A percentile compares a stretch with the other conserved stretches of the same genome.
Conservation (phyloP, 23 tunicate species). For the Clavelina lepadiformis region DNA sequence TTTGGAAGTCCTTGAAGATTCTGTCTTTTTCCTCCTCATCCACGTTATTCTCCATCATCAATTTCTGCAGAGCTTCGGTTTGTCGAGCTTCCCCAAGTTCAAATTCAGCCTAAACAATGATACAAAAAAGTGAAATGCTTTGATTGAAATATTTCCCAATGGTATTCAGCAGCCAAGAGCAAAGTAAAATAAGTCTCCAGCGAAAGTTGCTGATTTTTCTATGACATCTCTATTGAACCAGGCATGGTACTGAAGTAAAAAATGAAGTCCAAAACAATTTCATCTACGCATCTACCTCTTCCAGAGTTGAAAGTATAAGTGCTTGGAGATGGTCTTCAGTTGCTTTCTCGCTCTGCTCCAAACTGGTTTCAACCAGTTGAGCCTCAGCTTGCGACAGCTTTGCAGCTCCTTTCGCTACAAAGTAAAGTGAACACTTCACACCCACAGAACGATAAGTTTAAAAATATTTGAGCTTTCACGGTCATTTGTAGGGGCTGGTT, state of each 20-base stretch:
- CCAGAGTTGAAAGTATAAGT: conserved; percentile 42
- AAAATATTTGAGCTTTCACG: too few species aligned
- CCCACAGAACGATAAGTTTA: background rate
- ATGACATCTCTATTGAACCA: too few species aligned
- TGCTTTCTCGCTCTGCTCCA: conserved; percentile 22
- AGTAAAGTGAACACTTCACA: background rate
- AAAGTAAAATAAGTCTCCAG: background rate
- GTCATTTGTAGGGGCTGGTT: too few species aligned
- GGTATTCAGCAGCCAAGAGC: too few species aligned
- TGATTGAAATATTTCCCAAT: background rate
- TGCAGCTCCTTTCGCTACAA: conserved; percentile 10
- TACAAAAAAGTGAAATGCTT: background rate
- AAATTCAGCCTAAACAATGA: conserved; percentile 48
- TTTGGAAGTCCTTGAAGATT: conserved; percentile 51
- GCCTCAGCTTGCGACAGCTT: conserved; percentile 29
- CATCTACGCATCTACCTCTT: conserved; percentile 41
- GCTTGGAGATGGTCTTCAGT: conserved; percentile 37
- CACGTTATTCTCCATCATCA: conserved; percentile 36
- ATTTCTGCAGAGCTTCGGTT: conserved; percentile 17
- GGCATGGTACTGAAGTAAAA: too few species aligned
- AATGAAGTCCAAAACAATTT: too few species aligned
- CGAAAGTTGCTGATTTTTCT: background rate
- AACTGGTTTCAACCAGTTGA: conserved; percentile 38
- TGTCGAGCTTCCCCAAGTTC: conserved; percentile 53
- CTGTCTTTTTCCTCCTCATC: conserved; percentile 67